Evolutionary conservation across 2,113 vertebrate species (phyloP).

Genomic region (Hoplias malabaricus): DNA sequence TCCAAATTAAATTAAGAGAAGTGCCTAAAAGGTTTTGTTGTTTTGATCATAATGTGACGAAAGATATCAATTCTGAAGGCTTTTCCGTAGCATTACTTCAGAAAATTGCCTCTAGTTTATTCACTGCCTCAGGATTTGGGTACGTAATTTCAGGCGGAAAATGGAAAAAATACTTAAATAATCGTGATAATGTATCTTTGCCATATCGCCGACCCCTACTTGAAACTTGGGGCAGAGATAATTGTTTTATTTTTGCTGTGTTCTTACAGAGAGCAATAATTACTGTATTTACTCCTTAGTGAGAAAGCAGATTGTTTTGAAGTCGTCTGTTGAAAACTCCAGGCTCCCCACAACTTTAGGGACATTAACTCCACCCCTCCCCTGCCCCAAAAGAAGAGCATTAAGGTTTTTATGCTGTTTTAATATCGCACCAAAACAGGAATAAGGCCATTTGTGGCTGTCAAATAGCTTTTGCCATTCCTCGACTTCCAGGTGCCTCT

Average conservation of each 20-base stretch:
- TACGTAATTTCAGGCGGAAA: too few species aligned
- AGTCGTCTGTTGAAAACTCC: neutral
- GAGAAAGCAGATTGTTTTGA: neutral
- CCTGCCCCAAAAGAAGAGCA: neutral
- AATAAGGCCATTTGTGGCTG: slow-evolving; percentile 39
- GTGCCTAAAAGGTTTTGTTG: too few species aligned
- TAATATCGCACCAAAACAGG: slow-evolving; percentile 27
- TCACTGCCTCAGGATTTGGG: too few species aligned
- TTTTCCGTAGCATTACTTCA: too few species aligned
- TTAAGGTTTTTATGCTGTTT: slow-evolving; percentile 24
- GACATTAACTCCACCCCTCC: neutral
- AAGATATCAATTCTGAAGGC: too few species aligned
- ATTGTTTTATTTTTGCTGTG: neutral
- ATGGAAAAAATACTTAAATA: too few species aligned
- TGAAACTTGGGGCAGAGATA: neutral
- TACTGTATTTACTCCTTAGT: slow-evolving; percentile 13
- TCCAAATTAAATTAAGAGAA: too few species aligned
- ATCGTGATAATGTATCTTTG: too few species aligned
- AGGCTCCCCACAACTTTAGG: neutral
- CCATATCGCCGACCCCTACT: too few species aligned
- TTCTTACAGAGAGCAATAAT: neutral
- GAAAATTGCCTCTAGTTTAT: too few species aligned
- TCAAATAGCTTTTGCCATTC: slow-evolving; percentile 41
- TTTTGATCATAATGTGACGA: too few species aligned
- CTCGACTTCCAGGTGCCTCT: slow-evolving; percentile 33